Conservation (phyloP, 2,888 invertebrate genomes). For the Cylloceria caligata region DNA sequence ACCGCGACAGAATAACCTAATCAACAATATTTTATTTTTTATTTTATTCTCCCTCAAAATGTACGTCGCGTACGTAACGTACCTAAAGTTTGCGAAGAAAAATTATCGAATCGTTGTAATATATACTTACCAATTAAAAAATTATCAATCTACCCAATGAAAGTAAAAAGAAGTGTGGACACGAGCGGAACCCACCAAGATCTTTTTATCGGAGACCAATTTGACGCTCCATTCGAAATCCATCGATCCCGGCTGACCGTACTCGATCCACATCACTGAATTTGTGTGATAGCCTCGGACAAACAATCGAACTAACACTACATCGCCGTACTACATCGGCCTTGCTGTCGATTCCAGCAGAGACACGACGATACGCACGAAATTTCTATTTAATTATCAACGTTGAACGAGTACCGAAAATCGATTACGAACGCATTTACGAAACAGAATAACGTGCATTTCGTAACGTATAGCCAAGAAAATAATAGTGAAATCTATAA, state of each 20-base stretch:
- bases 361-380: too few relatives aligned
- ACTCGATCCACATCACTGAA: slow-evolving; percentile 40
- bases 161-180: slow-evolving; percentile 19
- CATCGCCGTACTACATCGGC: too few relatives aligned
- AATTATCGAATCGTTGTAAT: background rate
- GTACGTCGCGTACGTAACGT: background rate
- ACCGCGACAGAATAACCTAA: slow-evolving; percentile 22
- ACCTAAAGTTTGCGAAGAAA: slow-evolving; percentile 15
- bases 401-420: slow-evolving; percentile 44
- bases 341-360: too few relatives aligned
- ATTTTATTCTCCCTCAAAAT: background rate
- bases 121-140: slow-evolving; percentile 54
- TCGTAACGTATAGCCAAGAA: background rate
- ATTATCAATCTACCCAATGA: slow-evolving; percentile 34
- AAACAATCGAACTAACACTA: slow-evolving; percentile 18
- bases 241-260: slow-evolving; percentile 16
- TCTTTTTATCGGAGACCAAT: slow-evolving; percentile 9
- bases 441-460: background rate
- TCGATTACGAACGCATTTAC: slow-evolving; percentile 28
- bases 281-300: background rate
- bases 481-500: slow-evolving; percentile 5
- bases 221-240: slow-evolving; percentile 16
- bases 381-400: slow-evolving; percentile 63
- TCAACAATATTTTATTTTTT: background rate
- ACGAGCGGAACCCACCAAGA: slow-evolving; percentile 25